Conservation (phyloP, 2,888 invertebrate genomes). For the Drosophila cognata region DNA sequence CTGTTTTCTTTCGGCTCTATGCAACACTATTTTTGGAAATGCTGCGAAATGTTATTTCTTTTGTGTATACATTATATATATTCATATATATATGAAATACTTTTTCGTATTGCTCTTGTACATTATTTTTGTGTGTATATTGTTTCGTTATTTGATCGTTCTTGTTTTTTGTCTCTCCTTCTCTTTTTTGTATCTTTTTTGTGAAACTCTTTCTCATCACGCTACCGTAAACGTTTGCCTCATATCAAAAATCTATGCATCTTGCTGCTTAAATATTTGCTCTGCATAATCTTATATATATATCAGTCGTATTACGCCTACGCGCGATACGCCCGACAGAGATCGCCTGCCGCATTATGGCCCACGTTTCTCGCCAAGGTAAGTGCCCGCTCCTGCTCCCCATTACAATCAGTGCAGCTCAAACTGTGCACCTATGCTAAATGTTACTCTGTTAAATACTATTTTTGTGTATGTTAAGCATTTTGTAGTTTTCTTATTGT, state of each 20-base stretch:
- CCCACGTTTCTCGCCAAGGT: constrained; percentile 92
- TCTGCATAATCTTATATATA: constrained; percentile 39
- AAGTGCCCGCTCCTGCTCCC: constrained; percentile 59
- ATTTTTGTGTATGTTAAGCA: constrained; percentile 29
- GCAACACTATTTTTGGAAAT: constrained; percentile 66
- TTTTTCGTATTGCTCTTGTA: constrained; percentile 25
- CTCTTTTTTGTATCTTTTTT: constrained; percentile 70
- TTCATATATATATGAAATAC: background rate
- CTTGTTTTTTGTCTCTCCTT: constrained; percentile 69
- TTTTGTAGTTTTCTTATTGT: constrained; percentile 35
- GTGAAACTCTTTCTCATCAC: constrained; percentile 62
- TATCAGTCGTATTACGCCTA: constrained; percentile 93
- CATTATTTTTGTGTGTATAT: constrained; percentile 44
- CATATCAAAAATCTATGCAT: constrained; percentile 72
- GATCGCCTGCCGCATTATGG: constrained; percentile 94
- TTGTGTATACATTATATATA: constrained; percentile 30
- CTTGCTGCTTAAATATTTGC: constrained; percentile 72
- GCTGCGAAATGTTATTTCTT: constrained; percentile 62
- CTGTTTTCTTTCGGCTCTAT: constrained; percentile 38
- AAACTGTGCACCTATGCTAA: constrained; percentile 45
- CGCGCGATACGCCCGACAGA: constrained; percentile 92
- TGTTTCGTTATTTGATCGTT: constrained; percentile 74
- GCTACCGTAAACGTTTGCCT: constrained; percentile 75
- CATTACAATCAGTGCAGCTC: constrained; percentile 38
- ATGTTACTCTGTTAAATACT: constrained; percentile 11